Percentiles rank a stretch among this genome's conserved stretches.
These are phyloP conservation scores for Atrina japonica DNA, from an alignment of 2,888 invertebrate species.

Conservation along the genomic window DNA sequence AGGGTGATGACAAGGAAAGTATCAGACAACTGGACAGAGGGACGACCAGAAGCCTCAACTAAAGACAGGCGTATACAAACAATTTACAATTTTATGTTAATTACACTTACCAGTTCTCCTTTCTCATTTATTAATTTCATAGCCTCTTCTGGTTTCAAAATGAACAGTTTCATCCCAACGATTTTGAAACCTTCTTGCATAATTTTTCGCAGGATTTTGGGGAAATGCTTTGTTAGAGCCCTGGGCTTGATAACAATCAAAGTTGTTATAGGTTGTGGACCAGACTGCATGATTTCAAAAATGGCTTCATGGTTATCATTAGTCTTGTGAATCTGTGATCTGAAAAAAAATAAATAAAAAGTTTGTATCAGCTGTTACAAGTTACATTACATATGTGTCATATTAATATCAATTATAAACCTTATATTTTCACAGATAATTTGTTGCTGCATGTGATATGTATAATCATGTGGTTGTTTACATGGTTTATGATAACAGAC, in stretches of 20 bases:
- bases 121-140: conserved; percentile 49
- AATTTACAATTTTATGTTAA: no score
- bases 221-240: conserved; percentile 66
- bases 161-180: conserved; percentile 63
- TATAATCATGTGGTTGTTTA: no score
- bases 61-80: no score
- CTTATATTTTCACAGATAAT: no score
- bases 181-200: conserved; percentile 72
- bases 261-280: conserved; percentile 69
- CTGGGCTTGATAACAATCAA: conserved; percentile 73
- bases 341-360: neutral
- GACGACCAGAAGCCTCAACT: no score
- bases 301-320: conserved; percentile 58
- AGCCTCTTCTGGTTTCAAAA: conserved; percentile 56
- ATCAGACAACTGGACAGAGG: no score
- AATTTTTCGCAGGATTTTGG: conserved; percentile 71
- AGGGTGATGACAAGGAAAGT: no score
- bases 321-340: neutral
- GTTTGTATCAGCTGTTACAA: neutral
- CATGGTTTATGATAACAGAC: no score
- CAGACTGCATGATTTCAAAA: conserved; percentile 70
- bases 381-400: no score
- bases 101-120: conserved; percentile 50
- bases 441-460: no score
- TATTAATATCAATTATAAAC: no score